Evolutionary conservation across 2,888 invertebrate species (phyloP).

Genomic region (Caenorhabditis plicata): DNA sequence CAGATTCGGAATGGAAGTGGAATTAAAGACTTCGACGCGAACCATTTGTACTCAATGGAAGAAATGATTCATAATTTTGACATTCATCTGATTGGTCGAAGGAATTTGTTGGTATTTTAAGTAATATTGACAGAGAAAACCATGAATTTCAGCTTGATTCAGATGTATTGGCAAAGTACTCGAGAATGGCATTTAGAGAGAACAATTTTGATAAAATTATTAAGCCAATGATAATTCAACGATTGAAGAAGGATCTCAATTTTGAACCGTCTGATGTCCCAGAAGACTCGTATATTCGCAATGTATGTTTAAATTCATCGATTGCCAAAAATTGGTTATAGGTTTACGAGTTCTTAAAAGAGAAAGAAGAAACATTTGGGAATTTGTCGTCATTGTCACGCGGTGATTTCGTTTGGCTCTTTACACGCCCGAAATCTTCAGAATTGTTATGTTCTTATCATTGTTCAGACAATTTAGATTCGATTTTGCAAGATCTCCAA

Average conservation of each 20-base stretch:
- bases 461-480: conserved; percentile 1
- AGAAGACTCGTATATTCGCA: conserved; percentile 5
- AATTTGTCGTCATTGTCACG: conserved; percentile 30
- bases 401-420: conserved; percentile 42
- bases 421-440: conserved; percentile 18
- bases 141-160: conserved; percentile 47
- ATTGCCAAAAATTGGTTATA: conserved; percentile 12
- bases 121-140: background rate
- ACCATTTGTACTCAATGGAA: conserved; percentile 50
- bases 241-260: conserved; percentile 18
- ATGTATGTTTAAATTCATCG: background rate
- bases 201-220: conserved; percentile 32
- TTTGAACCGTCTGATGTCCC: conserved; percentile 1
- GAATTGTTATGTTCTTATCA: background rate
- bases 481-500: conserved; percentile 8
- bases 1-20: conserved; percentile 61
- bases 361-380: conserved; percentile 47
- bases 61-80: conserved; percentile 58
- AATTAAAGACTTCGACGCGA: conserved; percentile 46
- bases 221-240: conserved; percentile 15
- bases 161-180: conserved; percentile 43
- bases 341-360: conserved; percentile 45
- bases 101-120: conserved; percentile 49
- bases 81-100: conserved; percentile 37
- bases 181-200: conserved; percentile 44